A percentile compares a stretch with the other conserved stretches of the same genome.
Conservation (phyloP, 2,113 vertebrate genomes). For the Centropus bengalensis region DNA sequence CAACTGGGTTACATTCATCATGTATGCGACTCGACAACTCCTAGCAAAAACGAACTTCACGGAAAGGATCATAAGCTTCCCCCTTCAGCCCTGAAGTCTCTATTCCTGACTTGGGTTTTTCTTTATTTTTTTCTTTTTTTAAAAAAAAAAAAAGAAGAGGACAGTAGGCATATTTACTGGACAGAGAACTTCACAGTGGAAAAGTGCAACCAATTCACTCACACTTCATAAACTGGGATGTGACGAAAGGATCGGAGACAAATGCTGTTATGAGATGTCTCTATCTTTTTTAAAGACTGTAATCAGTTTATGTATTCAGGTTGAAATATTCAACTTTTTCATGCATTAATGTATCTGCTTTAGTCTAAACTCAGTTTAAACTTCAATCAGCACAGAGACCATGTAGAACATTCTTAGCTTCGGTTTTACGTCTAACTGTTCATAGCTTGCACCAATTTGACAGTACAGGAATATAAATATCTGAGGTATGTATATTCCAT, state of each 20-base stretch:
- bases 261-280: not conserved
- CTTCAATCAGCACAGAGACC: constrained; percentile 12
- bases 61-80: not conserved
- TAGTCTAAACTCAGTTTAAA: constrained; percentile 2
- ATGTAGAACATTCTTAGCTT: not conserved
- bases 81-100: not conserved
- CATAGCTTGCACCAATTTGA: not conserved
- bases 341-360: not conserved
- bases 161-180: not conserved
- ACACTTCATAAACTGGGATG: not conserved
- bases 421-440: not conserved
- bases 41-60: constrained; percentile 27
- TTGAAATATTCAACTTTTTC: constrained; percentile 33
- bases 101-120: not conserved
- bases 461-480: not conserved
- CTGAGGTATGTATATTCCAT: not conserved
- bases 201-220: rapidly evolving
- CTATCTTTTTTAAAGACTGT: not conserved
- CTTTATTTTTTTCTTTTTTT: no score
- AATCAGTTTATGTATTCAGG: not conserved
- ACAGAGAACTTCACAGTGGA: not conserved
- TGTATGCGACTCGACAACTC: not conserved
- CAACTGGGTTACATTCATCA: constrained; percentile 69
- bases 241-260: not conserved
- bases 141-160: not conserved